These are phyloP conservation scores for Nomada fabriciana DNA, from an alignment of 2,888 invertebrate genomes.

Conservation along the genomic window DNA sequence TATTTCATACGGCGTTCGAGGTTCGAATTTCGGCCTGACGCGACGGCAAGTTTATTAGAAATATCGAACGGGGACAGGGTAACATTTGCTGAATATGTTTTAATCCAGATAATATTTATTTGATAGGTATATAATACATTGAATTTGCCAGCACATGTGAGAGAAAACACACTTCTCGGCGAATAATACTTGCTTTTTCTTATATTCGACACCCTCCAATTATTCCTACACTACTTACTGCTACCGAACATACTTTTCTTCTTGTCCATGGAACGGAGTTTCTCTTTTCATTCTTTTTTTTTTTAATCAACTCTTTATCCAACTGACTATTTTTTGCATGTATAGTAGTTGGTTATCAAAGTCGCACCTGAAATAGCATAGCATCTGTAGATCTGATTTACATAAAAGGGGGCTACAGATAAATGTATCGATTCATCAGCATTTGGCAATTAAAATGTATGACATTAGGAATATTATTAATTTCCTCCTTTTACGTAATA, in stretches of 20 bases:
- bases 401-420: slow-evolving; percentile 41
- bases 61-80: no score
- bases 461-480: slow-evolving; percentile 29
- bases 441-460: slow-evolving; percentile 54
- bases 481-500: not conserved
- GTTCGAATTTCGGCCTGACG: no score
- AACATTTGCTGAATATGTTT: not conserved
- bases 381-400: slow-evolving; percentile 35
- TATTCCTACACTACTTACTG: slow-evolving; percentile 68
- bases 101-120: slow-evolving; percentile 76
- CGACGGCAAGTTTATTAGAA: no score
- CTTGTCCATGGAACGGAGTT: slow-evolving; percentile 53
- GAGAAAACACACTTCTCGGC: slow-evolving; percentile 79
- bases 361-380: slow-evolving; percentile 42
- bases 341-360: slow-evolving; percentile 33
- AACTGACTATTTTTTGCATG: slow-evolving; percentile 17
- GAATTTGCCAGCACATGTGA: slow-evolving; percentile 77
- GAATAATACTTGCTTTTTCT: slow-evolving; percentile 79
- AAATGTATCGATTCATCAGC: slow-evolving; percentile 40
- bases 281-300: slow-evolving; percentile 23
- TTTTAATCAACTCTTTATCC: slow-evolving; percentile 16
- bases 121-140: slow-evolving; percentile 80
- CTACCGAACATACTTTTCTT: slow-evolving; percentile 60
- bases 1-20: no score
- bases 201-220: slow-evolving; percentile 56